Percentiles rank a stretch among this genome's conserved stretches.
These are phyloP conservation scores for Boleophthalmus pectinirostris DNA, from an alignment of 2,113 vertebrate species.

Conservation along the genomic window DNA sequence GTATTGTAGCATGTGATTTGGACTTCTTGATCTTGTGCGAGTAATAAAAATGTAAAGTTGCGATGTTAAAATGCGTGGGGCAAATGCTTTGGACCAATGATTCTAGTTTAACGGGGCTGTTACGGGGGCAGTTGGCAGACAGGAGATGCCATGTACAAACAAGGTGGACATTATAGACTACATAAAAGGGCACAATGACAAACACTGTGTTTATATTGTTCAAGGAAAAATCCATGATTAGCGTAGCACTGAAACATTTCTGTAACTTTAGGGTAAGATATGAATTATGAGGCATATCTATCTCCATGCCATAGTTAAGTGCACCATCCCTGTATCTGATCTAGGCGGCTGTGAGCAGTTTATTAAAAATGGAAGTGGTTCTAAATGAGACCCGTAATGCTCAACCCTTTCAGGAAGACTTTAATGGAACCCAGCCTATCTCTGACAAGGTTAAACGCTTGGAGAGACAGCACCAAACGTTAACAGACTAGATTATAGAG, in stretches of 20 bases:
- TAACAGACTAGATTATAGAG: conserved; percentile 58
- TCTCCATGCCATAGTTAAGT: conserved; percentile 65
- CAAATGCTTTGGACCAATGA: conserved; percentile 31
- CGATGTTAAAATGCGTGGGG: conserved; percentile 13
- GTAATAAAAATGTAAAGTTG: conserved; percentile 44
- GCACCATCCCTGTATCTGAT: conserved; percentile 66
- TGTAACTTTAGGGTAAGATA: conserved; percentile 56
- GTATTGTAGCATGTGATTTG: too few relatives aligned
- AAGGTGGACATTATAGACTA: conserved; percentile 47
- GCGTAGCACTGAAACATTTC: conserved; percentile 29
- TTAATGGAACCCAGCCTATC: conserved; percentile 71
- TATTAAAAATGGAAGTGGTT: conserved; percentile 81
- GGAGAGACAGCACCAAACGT: conserved; percentile 47
- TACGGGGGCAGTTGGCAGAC: conserved; percentile 47
- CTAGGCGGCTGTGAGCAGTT: conserved; percentile 68
- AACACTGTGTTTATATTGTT: conserved; percentile 45
- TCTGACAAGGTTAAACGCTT: conserved; percentile 78
- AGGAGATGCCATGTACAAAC: conserved; percentile 35
- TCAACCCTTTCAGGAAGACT: conserved; percentile 69
- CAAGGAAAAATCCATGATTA: background rate
- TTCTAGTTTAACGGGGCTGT: conserved; percentile 48
- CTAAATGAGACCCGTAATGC: conserved; percentile 73
- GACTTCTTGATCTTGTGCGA: conserved; percentile 7
- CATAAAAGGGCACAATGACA: conserved; percentile 42
- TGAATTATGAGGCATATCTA: conserved; percentile 71